A percentile compares a stretch with the other conserved stretches of the same genome.
Evolutionary conservation across 2,888 invertebrate genomes (phyloP).

Genomic region (Lamproptera curius): DNA sequence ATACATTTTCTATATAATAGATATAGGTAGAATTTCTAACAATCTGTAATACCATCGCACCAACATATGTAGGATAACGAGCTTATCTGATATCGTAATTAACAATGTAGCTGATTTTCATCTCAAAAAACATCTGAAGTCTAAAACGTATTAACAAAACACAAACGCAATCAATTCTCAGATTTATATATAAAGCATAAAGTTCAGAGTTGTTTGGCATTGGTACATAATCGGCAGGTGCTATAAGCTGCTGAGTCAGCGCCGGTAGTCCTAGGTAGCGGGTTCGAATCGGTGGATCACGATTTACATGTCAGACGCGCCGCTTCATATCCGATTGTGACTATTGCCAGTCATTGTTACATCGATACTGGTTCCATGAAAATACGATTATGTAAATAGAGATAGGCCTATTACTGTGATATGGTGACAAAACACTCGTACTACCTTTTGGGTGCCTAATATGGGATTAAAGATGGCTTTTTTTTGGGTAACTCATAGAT

Average conservation of each 20-base stretch:
- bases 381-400: slow-evolving; percentile 57
- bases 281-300: slow-evolving; percentile 66
- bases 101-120: slow-evolving; percentile 44
- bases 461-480: no score
- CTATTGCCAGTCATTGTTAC: slow-evolving; percentile 55
- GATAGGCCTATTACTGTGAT: slow-evolving; percentile 37
- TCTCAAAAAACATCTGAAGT: slow-evolving; percentile 26
- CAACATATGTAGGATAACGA: slow-evolving; percentile 31
- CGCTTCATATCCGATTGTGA: slow-evolving; percentile 72
- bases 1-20: neutral
- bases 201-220: neutral
- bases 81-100: slow-evolving; percentile 45
- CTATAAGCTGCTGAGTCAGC: slow-evolving; percentile 66
- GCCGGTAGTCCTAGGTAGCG: slow-evolving; percentile 72
- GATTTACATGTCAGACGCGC: slow-evolving; percentile 75
- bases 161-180: neutral
- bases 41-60: neutral
- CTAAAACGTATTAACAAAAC: neutral
- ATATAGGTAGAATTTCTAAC: neutral
- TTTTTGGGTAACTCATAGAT: no score
- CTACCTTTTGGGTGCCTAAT: no score
- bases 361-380: slow-evolving; percentile 43
- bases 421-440: slow-evolving; percentile 12
- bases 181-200: neutral
- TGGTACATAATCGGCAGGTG: slow-evolving; percentile 63